Conservation (phyloP, 2,113 vertebrate genomes). For the Pangasianodon hypophthalmus region DNA sequence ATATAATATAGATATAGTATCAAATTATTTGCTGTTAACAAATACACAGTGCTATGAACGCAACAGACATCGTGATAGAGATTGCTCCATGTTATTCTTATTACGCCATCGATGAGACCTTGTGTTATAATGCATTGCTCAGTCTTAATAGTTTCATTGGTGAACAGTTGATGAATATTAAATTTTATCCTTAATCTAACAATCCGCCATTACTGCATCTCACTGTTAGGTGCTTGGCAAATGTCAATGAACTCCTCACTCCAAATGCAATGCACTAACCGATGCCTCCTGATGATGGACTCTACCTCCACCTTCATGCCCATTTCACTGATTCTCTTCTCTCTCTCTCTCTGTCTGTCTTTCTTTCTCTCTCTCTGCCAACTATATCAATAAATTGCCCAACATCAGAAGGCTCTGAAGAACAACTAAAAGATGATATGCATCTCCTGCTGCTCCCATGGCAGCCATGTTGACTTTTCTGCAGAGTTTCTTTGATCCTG, state of each 20-base stretch:
- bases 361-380: conserved; percentile 64
- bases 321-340: conserved; percentile 41
- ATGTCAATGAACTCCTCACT: conserved; percentile 63
- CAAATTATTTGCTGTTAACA: neutral
- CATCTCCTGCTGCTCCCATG: conserved; percentile 81
- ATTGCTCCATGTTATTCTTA: neutral
- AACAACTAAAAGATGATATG: conserved; percentile 78
- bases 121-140: neutral
- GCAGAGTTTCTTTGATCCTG: conserved; percentile 78
- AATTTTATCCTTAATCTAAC: neutral
- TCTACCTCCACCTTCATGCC: conserved; percentile 52
- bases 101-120: neutral
- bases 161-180: neutral
- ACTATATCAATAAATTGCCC: conserved; percentile 77
- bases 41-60: neutral
- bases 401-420: conserved; percentile 70
- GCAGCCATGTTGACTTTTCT: conserved; percentile 80
- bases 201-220: conserved; percentile 8
- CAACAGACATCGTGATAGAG: neutral
- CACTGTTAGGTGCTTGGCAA: conserved; percentile 47
- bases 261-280: conserved; percentile 59
- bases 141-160: neutral
- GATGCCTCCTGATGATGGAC: conserved; percentile 52
- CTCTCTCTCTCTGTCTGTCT: conserved; percentile 55
- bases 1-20: too few species aligned